A percentile compares a stretch with the other conserved stretches of the same genome.
These are phyloP conservation scores for Mastigias papua DNA, from an alignment of 30 jellyfish, hydroid and myxozoan genomes.

Conservation along the genomic window DNA sequence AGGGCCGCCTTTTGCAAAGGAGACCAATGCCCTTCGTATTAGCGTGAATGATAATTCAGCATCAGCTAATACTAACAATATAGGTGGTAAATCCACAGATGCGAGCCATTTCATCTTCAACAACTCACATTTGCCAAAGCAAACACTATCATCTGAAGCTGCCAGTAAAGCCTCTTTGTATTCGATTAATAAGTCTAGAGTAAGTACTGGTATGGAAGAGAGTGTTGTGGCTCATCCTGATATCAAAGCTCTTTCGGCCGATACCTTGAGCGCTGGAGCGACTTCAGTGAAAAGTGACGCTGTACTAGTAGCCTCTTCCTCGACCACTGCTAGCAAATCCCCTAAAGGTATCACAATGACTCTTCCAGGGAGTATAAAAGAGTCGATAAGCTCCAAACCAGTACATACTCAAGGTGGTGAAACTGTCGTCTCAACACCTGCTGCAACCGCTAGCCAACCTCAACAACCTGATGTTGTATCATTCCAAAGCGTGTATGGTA, in stretches of 20 bases:
- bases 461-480: slow-evolving; percentile 34
- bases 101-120: background rate
- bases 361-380: background rate
- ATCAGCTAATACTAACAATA: background rate
- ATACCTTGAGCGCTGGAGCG: background rate
- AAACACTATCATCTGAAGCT: background rate
- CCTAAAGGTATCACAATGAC: background rate
- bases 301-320: background rate
- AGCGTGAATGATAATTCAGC: background rate
- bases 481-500: slow-evolving; percentile 43
- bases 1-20: background rate
- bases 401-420: background rate
- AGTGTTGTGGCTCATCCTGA: background rate
- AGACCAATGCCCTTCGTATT: background rate
- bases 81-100: background rate
- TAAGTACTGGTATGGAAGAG: background rate
- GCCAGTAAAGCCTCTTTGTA: background rate
- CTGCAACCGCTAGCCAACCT: slow-evolving; percentile 4
- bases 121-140: background rate
- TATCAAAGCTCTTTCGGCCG: background rate
- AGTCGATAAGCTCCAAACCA: background rate
- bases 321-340: background rate
- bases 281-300: background rate
- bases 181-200: no score
- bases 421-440: background rate